phyloP scores from a whole-genome alignment of 2,113 vertebrate species.

The Ellobius talpinus region DNA sequence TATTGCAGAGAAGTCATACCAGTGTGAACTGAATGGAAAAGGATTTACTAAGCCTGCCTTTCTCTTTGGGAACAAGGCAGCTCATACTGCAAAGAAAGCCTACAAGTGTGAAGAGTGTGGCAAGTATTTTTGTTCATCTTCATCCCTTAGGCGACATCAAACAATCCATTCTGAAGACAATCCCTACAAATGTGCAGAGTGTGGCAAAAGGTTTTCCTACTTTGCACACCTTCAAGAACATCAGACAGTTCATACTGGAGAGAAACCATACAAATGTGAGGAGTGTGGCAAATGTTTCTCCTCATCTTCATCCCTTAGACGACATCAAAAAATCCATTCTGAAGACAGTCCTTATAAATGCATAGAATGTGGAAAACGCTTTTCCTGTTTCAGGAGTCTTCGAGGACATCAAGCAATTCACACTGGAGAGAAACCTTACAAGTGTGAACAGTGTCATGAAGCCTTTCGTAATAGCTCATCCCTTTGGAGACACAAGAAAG shows the following conservation, averaged over 20 bases:
- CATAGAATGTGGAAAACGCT: too few species aligned
- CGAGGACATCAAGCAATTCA: neutral
- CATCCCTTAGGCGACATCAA: neutral
- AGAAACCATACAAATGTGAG: neutral
- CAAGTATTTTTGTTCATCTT: neutral
- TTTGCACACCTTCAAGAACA: neutral
- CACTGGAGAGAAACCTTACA: neutral
- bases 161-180: neutral
- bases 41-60: neutral
- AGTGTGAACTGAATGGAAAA: neutral
- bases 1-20: neutral
- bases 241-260: neutral
- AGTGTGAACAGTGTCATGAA: neutral
- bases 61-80: neutral
- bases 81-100: neutral
- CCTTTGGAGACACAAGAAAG: neutral
- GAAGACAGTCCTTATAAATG: too few species aligned
- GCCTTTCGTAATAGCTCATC: neutral
- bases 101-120: neutral
- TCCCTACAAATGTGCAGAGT: neutral
- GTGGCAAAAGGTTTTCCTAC: neutral
- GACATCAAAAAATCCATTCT: neutral
- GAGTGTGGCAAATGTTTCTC: neutral
- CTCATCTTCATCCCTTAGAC: neutral
- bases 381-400: neutral